These are phyloP conservation scores for Neocrepidodera transversa DNA, from an alignment of 2,888 invertebrate genomes.

Conservation along the genomic window DNA sequence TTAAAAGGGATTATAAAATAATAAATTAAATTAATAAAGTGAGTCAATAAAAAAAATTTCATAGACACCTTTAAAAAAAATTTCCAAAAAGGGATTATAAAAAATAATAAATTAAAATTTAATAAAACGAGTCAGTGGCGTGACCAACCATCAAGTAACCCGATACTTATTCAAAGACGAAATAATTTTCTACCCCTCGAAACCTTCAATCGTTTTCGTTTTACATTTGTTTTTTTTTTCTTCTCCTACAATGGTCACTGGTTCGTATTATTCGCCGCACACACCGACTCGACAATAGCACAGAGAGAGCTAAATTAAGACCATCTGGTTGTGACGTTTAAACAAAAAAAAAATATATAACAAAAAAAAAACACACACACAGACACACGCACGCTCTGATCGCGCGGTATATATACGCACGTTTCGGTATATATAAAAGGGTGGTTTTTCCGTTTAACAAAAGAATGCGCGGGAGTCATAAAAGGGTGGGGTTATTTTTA, in stretches of 20 bases:
- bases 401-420: too few relatives aligned
- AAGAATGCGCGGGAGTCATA: slow-evolving; percentile 39
- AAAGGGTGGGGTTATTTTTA: slow-evolving; percentile 27
- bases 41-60: too few relatives aligned
- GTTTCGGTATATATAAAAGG: slow-evolving; percentile 34
- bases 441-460: slow-evolving; percentile 33
- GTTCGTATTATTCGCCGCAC: slow-evolving; percentile 22
- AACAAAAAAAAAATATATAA: slow-evolving; percentile 59
- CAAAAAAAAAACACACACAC: slow-evolving; percentile 40
- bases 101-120: too few relatives aligned
- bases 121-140: too few relatives aligned
- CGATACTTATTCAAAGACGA: too few relatives aligned
- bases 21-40: too few relatives aligned
- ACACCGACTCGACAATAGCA: too few relatives aligned
- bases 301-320: slow-evolving; percentile 53
- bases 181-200: slow-evolving; percentile 3
- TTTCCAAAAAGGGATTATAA: too few relatives aligned
- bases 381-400: too few relatives aligned
- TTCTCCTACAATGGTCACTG: slow-evolving; percentile 27
- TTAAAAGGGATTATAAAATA: too few relatives aligned
- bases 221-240: slow-evolving; percentile 15
- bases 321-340: slow-evolving; percentile 65
- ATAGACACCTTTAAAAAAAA: too few relatives aligned
- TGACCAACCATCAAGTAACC: too few relatives aligned
- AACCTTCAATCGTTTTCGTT: slow-evolving; percentile 16